phyloP scores from a whole-genome alignment of 2,888 invertebrate genomes.

The Polia nebulosa region DNA sequence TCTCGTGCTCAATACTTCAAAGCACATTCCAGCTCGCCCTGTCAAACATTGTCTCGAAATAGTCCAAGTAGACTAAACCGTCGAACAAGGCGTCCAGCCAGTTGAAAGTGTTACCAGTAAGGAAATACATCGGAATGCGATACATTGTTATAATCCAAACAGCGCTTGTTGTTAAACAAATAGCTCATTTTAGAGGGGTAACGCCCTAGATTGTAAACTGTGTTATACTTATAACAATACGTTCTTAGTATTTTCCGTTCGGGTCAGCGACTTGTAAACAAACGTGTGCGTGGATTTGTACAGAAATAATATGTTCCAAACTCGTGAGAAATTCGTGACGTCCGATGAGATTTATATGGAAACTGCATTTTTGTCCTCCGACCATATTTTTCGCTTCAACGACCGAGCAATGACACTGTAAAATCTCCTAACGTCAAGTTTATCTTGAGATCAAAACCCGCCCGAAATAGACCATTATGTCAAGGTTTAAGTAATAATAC shows the following conservation, averaged over 20 bases:
- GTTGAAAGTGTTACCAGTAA: constrained; percentile 55
- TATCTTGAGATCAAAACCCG: constrained; percentile 56
- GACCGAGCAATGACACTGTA: constrained; percentile 53
- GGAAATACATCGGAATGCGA: constrained; percentile 75
- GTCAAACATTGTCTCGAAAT: constrained; percentile 64
- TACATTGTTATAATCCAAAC: constrained; percentile 83
- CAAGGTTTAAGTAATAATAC: constrained; percentile 53
- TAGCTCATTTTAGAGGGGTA: constrained; percentile 86
- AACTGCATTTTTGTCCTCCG: constrained; percentile 48
- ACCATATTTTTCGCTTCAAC: constrained; percentile 30
- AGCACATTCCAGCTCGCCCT: constrained; percentile 57
- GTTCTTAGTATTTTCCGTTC: constrained; percentile 82
- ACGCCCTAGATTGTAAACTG: constrained; percentile 87
- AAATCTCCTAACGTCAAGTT: constrained; percentile 40
- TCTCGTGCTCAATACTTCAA: constrained; percentile 53
- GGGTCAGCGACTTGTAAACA: constrained; percentile 87
- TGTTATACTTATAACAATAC: constrained; percentile 83
- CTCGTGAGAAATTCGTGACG: constrained; percentile 64
- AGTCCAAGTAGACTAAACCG: constrained; percentile 64
- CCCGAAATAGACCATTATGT: constrained; percentile 55
- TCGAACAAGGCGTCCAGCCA: constrained; percentile 48
- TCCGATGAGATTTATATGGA: constrained; percentile 50
- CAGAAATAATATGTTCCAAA: constrained; percentile 68
- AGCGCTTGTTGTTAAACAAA: constrained; percentile 84
- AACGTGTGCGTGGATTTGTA: constrained; percentile 75